Evolutionary conservation across 2,113 vertebrate genomes (phyloP).

Genomic region (Vicugna pacos): DNA sequence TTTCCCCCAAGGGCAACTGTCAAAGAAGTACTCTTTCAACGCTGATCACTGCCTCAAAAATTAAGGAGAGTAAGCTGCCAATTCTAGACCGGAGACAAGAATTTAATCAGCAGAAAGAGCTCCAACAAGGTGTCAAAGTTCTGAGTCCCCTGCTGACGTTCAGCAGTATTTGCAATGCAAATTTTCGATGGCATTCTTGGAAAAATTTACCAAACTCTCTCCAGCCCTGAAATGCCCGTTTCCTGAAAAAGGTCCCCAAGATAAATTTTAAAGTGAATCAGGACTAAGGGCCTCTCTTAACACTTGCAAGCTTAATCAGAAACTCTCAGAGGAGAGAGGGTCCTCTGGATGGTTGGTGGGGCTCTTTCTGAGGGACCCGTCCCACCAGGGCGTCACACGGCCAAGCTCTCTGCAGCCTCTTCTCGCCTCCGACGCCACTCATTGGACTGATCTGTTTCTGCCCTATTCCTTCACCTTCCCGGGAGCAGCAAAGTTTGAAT

Average conservation of each 20-base stretch:
- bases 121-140: slow-evolving; percentile 62
- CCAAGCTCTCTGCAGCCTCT: neutral
- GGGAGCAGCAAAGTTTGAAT: neutral
- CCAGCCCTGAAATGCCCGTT: neutral
- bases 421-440: neutral
- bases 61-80: slow-evolving; percentile 72
- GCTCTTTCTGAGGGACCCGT: neutral
- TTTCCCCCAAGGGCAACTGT: slow-evolving; percentile 68
- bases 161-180: slow-evolving; percentile 60
- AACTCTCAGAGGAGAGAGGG: neutral
- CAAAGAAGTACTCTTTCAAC: slow-evolving; percentile 77
- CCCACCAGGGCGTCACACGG: neutral
- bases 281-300: neutral
- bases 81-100: slow-evolving; percentile 33
- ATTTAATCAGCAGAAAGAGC: slow-evolving; percentile 44
- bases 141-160: slow-evolving; percentile 38
- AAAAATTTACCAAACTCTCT: slow-evolving; percentile 21
- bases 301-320: neutral
- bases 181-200: slow-evolving; percentile 50
- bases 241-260: neutral
- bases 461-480: neutral
- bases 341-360: neutral
- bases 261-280: neutral
- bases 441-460: neutral
- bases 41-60: slow-evolving; percentile 76